Percentiles rank a stretch among this genome's conserved stretches.
Evolutionary conservation across 2,113 vertebrate species (phyloP).

Genomic region (Panthera uncia): DNA sequence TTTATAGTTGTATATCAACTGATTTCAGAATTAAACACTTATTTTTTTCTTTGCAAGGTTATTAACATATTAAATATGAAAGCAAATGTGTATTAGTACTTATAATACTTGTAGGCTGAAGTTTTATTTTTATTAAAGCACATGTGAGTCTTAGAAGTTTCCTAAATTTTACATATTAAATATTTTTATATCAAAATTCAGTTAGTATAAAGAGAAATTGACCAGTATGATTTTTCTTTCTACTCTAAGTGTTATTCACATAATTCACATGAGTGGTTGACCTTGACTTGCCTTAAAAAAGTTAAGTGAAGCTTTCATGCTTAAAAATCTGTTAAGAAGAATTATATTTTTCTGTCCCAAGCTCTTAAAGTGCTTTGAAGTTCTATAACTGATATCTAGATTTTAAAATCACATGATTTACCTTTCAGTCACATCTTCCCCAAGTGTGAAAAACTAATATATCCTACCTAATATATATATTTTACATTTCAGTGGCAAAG

Average conservation of each 20-base stretch:
- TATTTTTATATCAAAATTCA: background rate
- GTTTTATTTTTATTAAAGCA: background rate
- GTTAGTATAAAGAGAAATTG: background rate
- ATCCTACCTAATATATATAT: background rate
- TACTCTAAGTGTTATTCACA: background rate
- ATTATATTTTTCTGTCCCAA: background rate
- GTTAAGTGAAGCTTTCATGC: background rate
- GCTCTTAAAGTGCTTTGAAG: background rate
- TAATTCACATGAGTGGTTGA: background rate
- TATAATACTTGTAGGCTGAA: background rate
- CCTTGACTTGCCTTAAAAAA: background rate
- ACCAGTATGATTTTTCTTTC: background rate
- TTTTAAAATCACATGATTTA: background rate
- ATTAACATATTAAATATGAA: background rate
- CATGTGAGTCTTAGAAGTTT: background rate
- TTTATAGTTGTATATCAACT: background rate
- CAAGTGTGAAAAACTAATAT: background rate
- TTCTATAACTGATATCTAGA: background rate
- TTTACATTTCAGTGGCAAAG: background rate
- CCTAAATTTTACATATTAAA: background rate
- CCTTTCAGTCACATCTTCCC: background rate
- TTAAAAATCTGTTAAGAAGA: conserved; percentile 8
- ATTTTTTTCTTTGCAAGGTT: background rate
- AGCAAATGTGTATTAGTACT: background rate
- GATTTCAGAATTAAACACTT: background rate